Base-by-base conservation (phyloP, 2,797 vertebrate genomes). In the Prunella strophiata region DNA sequence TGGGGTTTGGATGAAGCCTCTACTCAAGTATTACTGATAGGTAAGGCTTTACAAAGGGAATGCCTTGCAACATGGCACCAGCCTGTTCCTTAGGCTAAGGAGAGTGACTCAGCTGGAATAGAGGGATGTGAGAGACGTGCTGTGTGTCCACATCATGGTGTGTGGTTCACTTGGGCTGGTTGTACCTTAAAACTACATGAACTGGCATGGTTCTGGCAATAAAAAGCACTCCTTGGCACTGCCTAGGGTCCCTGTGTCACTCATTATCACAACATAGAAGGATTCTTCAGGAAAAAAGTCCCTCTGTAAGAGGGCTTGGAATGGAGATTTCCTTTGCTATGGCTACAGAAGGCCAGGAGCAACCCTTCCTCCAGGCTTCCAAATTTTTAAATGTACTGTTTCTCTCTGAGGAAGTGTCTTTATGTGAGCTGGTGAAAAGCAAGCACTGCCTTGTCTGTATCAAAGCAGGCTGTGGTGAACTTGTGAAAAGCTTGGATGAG, bases 401-500 rank as follows among this genome's bases (percentile, higher is more conserved):
- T 59, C 45, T 67, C 15, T 62, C 57, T 48, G 32, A 58, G 34
- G 7, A 20, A 47, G 10, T 7, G 18, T 50, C 32, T 66, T 70
- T 30, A 74, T 21, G 14, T 19, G 23, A 26, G n/a, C 1, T 48
- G 63, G 16, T 61, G 82, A 67, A 81, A 86, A 89, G 16, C 10
- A 54, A 26, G 52, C 26, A 32, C 25, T 47, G 34, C 19, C 38
- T 57, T 50, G 32, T 42, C 50, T 66, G 16, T 72, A 65, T 66
- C 5, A 5, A 92, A 85, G 36, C 22, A 71, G 54, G 11, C 26
- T 19, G 22, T 13, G 20, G 7, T 36, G 43, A 83, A 62, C 32
- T 36, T 22, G 19, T 36, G 58, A 74, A 88, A 86, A 92, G 11
- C 62, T 38, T 68, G 77, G 84, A 84, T 54, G 77, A 85, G 34